Percentiles rank a stretch among this genome's conserved stretches.
Evolutionary conservation across 2,888 invertebrate species (phyloP).

Genomic region (Aphidoletes aphidimyza): DNA sequence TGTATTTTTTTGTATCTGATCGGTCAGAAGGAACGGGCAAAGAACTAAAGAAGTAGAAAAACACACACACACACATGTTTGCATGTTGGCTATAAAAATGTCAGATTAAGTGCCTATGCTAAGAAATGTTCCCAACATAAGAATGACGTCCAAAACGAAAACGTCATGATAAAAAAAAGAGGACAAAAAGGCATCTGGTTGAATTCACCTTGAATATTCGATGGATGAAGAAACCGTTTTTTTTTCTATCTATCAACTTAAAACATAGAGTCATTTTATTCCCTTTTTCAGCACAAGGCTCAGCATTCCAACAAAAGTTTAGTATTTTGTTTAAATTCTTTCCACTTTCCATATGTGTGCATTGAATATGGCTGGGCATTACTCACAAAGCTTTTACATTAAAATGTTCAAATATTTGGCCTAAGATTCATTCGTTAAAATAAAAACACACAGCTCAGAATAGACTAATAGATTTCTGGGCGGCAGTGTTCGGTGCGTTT

Average conservation of each 20-base stretch:
- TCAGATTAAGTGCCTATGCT: not conserved
- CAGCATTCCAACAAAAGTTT: no score
- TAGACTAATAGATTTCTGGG: no score
- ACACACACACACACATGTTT: not conserved
- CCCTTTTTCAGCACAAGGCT: no score
- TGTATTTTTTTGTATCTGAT: no score
- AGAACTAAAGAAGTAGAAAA: no score
- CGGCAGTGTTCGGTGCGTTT: not conserved
- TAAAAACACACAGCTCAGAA: not conserved
- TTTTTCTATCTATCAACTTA: no score
- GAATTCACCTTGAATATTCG: not conserved
- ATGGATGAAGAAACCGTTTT: no score
- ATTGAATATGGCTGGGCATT: not conserved
- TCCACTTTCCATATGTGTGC: not conserved
- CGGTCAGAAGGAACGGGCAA: no score
- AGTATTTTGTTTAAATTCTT: no score
- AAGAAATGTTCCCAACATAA: not conserved
- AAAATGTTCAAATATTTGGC: conserved; percentile 20
- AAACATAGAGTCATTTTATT: no score
- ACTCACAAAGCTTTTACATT: not conserved
- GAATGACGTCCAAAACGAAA: not conserved
- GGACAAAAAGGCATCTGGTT: no score
- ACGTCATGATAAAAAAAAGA: not conserved
- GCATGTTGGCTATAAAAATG: not conserved
- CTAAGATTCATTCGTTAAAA: not conserved